Evolutionary conservation across 2,797 vertebrate genomes (phyloP), one percentile per base, ranked within the genome.

Genomic region (Alectoris magna): DNA sequence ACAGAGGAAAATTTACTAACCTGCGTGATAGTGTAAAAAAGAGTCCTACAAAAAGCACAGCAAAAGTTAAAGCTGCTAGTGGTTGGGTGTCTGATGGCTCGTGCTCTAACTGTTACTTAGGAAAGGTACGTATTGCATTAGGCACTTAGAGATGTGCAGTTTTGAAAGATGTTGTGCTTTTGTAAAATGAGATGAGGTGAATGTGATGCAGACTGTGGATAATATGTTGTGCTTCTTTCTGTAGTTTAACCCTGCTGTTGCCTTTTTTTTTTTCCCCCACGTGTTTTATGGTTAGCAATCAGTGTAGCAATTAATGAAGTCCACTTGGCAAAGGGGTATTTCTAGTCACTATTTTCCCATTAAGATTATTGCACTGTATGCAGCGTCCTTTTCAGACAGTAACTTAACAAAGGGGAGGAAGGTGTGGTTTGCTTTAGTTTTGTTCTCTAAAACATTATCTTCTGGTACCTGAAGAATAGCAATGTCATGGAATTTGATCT

Each of bases 1-100:
- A 98, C 68, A 97, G 98, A 83, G 98, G 98, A 22, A 98, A 97
- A 21, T 99, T 99, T 92, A 97, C 98, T 49, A 98, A 98, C 96
- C 97, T 99, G 39, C 97, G 98, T 0, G 98, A 99, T 96, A 99
- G 98, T 41, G 98, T 99, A 5, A 99, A 98, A 97, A 99, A 98
- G 90, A 98, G 98, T 72, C 99, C 98, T 8, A 98, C 98, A 39
- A 98, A 98, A 97, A 99, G 98, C 91, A 98, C 97, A 1, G 98
- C 97, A 6, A 99, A 98, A 93, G 98, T 97, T 26, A 95, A 91
- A 90, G 95, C 97, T 41, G 94, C 96, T 36, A 89, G 97, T 92
- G 97, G 96, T 16, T 97, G 97, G 63, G 84, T 97, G 91, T 97
- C 97, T 19, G 97, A 97, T 31, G 94, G 97, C 9, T 96, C 97